A percentile compares a stretch with the other conserved stretches of the same genome.
These are phyloP conservation scores for Embidobia sp. DNA, from an alignment of 2,888 invertebrate species.

Conservation along the genomic window DNA sequence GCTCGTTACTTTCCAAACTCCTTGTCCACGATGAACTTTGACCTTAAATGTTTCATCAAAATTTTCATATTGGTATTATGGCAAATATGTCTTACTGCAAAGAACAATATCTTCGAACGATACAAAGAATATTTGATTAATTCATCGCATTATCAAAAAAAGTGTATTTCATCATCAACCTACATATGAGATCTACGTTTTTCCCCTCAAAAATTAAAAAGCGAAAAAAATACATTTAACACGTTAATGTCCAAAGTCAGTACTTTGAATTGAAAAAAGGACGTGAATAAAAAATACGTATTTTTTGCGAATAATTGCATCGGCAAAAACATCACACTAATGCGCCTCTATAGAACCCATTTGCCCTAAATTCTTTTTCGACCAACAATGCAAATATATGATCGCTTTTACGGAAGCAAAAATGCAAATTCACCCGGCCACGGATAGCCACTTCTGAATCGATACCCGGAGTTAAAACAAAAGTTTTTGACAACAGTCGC, in stretches of 20 bases:
- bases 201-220: too few relatives aligned
- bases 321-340: constrained; percentile 27
- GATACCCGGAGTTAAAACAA: constrained; percentile 46
- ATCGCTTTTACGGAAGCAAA: constrained; percentile 50
- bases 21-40: constrained; percentile 32
- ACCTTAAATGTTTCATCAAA: constrained; percentile 47
- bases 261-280: too few relatives aligned
- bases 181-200: too few relatives aligned
- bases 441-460: constrained; percentile 42
- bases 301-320: too few relatives aligned
- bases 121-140: too few relatives aligned
- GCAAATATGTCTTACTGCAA: too few relatives aligned
- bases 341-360: constrained; percentile 39
- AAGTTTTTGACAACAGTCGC: constrained; percentile 21
- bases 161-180: too few relatives aligned
- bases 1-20: constrained; percentile 29
- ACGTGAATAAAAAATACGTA: too few relatives aligned
- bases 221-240: too few relatives aligned
- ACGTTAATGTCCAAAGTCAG: too few relatives aligned
- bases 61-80: constrained; percentile 35
- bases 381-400: constrained; percentile 57
- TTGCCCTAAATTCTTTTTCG: constrained; percentile 61
- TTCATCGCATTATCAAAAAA: too few relatives aligned
- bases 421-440: constrained; percentile 43
- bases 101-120: too few relatives aligned